Percentiles rank a stretch among this genome's conserved stretches.
These are phyloP conservation scores for Schizotus pectinicornis DNA, from an alignment of 2,888 invertebrate genomes.

Conservation along the genomic window DNA sequence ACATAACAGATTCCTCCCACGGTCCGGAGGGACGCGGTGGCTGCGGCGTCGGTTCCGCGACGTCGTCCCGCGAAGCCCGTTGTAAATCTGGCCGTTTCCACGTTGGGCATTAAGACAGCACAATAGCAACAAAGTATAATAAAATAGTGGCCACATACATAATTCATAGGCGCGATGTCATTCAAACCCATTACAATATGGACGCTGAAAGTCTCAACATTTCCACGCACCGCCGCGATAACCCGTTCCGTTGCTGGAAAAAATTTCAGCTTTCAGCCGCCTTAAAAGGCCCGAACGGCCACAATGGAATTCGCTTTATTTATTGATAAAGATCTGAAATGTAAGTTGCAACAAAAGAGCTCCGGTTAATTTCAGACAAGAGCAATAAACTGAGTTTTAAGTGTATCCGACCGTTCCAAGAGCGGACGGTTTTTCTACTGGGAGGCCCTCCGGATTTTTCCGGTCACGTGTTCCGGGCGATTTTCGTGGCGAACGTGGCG, in stretches of 20 bases:
- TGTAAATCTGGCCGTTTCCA: background rate
- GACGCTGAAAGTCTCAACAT: conserved; percentile 29
- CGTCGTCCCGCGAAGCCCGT: conserved; percentile 9
- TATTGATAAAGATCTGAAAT: conserved; percentile 53
- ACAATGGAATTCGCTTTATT: conserved; percentile 50
- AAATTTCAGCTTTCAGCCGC: conserved; percentile 42
- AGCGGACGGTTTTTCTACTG: background rate
- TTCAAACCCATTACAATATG: conserved; percentile 46
- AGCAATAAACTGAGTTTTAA: conserved; percentile 46
- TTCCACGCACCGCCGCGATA: conserved; percentile 14
- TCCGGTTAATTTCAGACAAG: conserved; percentile 47
- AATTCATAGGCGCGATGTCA: conserved; percentile 46
- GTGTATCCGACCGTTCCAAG: conserved; percentile 13
- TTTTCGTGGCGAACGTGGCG: background rate
- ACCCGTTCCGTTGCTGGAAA: conserved; percentile 31
- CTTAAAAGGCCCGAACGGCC: conserved; percentile 50
- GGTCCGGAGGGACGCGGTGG: conserved; percentile 53
- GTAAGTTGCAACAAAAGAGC: conserved; percentile 49
- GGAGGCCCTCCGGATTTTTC: background rate
- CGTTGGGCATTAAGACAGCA: conserved; percentile 7
- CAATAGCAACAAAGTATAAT: conserved; percentile 11
- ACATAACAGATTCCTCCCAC: conserved; percentile 55
- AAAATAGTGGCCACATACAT: conserved; percentile 37
- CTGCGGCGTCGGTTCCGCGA: conserved; percentile 27
- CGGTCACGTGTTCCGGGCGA: background rate